Percentiles rank a stretch among this genome's conserved stretches.
phyloP scores from a whole-genome alignment of 2,888 invertebrate species.

The Amphipyra berbera region DNA sequence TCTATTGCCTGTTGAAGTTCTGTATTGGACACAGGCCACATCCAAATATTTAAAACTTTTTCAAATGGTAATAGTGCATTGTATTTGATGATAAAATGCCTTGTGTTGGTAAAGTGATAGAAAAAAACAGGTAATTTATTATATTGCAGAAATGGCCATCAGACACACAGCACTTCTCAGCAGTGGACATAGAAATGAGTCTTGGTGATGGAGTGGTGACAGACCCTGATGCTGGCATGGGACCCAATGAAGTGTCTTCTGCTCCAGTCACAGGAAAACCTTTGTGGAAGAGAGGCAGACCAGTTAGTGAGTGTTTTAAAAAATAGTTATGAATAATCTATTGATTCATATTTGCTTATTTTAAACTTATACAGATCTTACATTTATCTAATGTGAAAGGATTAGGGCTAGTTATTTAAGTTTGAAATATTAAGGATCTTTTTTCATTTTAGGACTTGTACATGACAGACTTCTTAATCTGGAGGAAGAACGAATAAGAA shows the following conservation, averaged over 20 bases:
- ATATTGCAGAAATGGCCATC: constrained; percentile 72
- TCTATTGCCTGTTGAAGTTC: too few species aligned
- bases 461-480: constrained; percentile 75
- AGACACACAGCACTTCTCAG: constrained; percentile 68
- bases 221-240: constrained; percentile 68
- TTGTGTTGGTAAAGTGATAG: too few species aligned
- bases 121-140: not conserved
- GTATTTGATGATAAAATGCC: too few species aligned
- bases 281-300: constrained; percentile 74
- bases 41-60: too few species aligned
- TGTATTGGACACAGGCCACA: too few species aligned
- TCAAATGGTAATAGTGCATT: too few species aligned
- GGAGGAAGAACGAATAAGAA: constrained; percentile 77
- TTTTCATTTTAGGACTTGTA: constrained; percentile 64
- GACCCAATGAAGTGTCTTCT: constrained; percentile 74
- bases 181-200: constrained; percentile 68
- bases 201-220: constrained; percentile 64
- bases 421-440: not conserved
- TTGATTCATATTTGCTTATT: too few species aligned
- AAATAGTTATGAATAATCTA: too few species aligned
- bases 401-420: not conserved
- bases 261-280: constrained; percentile 68
- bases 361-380: too few species aligned
- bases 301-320: constrained; percentile 67
- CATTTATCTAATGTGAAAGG: too few species aligned